Percentiles rank a stretch among this genome's conserved stretches.
Conservation (phyloP, 2,797 vertebrate species). For the Mycteria americana region DNA sequence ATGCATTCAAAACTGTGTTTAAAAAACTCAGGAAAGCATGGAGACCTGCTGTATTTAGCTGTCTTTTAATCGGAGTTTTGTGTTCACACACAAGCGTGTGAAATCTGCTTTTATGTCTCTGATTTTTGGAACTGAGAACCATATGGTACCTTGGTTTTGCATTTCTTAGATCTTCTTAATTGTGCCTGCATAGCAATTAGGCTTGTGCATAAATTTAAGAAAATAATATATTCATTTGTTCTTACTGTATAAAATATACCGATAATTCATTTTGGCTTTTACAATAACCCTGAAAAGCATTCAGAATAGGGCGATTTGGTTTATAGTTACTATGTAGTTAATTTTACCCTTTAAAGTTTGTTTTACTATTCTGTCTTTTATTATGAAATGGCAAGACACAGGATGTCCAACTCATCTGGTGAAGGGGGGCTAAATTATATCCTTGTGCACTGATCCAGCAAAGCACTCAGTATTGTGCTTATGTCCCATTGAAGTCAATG, state of each 20-base stretch:
- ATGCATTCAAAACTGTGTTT: conserved; percentile 8
- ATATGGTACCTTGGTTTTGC: conserved; percentile 70
- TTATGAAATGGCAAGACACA: neutral
- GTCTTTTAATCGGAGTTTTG: conserved; percentile 15
- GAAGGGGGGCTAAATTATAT: neutral
- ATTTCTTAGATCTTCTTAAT: conserved; percentile 73
- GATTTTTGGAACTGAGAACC: conserved; percentile 67
- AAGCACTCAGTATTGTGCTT: neutral
- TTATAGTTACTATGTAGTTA: neutral
- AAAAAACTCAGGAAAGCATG: neutral
- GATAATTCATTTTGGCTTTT: neutral
- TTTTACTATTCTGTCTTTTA: neutral
- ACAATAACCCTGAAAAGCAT: neutral
- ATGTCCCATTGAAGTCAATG: neutral
- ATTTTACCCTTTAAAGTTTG: neutral
- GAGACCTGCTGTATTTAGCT: conserved; percentile 46
- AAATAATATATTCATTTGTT: conserved; percentile 52
- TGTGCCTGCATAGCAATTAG: conserved; percentile 71
- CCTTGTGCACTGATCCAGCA: neutral
- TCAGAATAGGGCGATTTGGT: neutral
- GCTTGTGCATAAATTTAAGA: conserved; percentile 61
- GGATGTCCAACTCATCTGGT: neutral
- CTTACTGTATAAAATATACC: conserved; percentile 19
- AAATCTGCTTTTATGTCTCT: conserved; percentile 59
- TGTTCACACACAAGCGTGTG: conserved; percentile 41